phyloP scores from a whole-genome alignment of 2,113 vertebrate species.

The Rhadina sibilatrix region DNA sequence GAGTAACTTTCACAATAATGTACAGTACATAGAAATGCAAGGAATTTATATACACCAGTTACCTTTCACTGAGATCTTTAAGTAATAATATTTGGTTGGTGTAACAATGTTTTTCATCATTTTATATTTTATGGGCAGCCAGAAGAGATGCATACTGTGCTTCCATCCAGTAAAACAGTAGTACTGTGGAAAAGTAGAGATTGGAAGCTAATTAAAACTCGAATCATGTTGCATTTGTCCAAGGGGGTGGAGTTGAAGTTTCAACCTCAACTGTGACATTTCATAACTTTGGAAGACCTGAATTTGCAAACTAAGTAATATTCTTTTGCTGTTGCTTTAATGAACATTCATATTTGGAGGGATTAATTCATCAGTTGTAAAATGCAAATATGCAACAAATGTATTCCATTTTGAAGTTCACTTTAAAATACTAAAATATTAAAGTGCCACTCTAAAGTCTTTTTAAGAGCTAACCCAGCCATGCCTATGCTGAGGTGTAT shows the following conservation, averaged over 20 bases:
- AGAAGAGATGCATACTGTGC: not conserved
- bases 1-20: slow-evolving; percentile 18
- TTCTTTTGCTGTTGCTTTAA: not conserved
- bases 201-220: not conserved
- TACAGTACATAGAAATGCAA: not conserved
- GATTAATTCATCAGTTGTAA: not conserved
- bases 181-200: not conserved
- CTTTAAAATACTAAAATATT: not conserved
- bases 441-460: not conserved
- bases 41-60: not conserved
- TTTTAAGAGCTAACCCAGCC: not conserved
- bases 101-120: not conserved
- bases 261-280: not conserved
- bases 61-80: slow-evolving; percentile 7
- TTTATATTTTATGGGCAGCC: not conserved
- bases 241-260: not conserved
- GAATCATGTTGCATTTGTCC: not conserved
- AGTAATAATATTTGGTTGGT: not conserved
- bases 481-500: not conserved
- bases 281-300: not conserved
- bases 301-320: not conserved
- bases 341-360: not conserved
- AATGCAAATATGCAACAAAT: not conserved
- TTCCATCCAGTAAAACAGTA: not conserved
- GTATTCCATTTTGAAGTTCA: not conserved